Percentiles rank a stretch among this genome's conserved stretches.
These are phyloP conservation scores for Erebia ligea DNA, from an alignment of 2,888 invertebrate genomes.

Conservation along the genomic window DNA sequence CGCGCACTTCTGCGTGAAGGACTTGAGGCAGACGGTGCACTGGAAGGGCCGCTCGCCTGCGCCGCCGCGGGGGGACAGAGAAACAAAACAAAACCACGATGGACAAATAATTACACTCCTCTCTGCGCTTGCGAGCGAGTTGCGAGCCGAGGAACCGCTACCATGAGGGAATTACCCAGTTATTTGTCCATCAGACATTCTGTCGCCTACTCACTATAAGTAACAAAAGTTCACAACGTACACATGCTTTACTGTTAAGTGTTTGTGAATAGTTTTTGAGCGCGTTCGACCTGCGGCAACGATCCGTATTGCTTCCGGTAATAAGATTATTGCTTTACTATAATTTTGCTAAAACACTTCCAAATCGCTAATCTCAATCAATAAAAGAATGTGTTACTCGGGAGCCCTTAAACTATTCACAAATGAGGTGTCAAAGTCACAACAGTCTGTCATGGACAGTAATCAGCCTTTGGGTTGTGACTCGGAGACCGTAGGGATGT, in stretches of 20 bases:
- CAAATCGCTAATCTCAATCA: slow-evolving; percentile 60
- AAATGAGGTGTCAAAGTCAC: slow-evolving; percentile 80
- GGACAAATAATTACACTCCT: slow-evolving; percentile 75
- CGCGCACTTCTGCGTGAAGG: slow-evolving; percentile 85
- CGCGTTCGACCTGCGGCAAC: slow-evolving; percentile 67
- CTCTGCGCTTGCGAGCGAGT: too few species aligned
- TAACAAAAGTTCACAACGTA: slow-evolving; percentile 76
- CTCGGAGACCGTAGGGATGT: slow-evolving; percentile 75
- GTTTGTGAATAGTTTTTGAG: slow-evolving; percentile 85
- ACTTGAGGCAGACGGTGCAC: slow-evolving; percentile 85
- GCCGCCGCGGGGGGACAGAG: slow-evolving; percentile 79
- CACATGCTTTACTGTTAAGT: slow-evolving; percentile 78
- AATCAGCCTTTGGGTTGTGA: slow-evolving; percentile 62
- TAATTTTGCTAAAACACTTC: slow-evolving; percentile 51
- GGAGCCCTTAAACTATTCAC: slow-evolving; percentile 83
- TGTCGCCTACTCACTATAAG: slow-evolving; percentile 66
- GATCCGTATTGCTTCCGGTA: slow-evolving; percentile 20
- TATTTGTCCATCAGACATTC: slow-evolving; percentile 81
- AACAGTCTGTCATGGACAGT: slow-evolving; percentile 52
- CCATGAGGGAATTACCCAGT: slow-evolving; percentile 75
- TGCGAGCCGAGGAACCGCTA: slow-evolving; percentile 51
- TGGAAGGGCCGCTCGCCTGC: slow-evolving; percentile 85
- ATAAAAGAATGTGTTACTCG: slow-evolving; percentile 49
- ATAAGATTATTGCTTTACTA: slow-evolving; percentile 1
- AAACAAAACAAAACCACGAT: slow-evolving; percentile 83